phyloP scores from a whole-genome alignment of 2,888 invertebrate species.

The Cryptus viduatorius region DNA sequence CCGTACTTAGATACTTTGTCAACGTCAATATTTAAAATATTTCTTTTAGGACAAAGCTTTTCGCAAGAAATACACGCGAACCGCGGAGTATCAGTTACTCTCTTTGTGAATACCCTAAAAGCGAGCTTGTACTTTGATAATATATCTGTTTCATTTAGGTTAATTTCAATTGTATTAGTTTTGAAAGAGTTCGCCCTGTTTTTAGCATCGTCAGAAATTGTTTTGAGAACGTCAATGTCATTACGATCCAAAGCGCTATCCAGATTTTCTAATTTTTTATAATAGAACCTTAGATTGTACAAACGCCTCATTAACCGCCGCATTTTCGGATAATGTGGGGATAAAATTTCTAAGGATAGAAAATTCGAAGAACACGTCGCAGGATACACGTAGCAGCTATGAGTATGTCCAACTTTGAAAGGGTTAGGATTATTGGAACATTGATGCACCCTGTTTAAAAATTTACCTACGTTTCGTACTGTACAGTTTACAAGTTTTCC shows the following conservation, averaged over 20 bases:
- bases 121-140: constrained; percentile 22
- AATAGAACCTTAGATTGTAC: constrained; percentile 23
- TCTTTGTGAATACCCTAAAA: constrained; percentile 57
- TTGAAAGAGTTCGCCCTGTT: constrained; percentile 41
- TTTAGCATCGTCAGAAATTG: constrained; percentile 40
- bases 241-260: constrained; percentile 2
- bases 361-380: constrained; percentile 47
- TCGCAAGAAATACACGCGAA: constrained; percentile 65
- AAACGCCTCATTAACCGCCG: constrained; percentile 43
- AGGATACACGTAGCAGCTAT: constrained; percentile 38
- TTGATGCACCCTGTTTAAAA: constrained; percentile 19
- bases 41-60: constrained; percentile 61
- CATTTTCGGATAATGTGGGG: constrained; percentile 53
- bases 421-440: constrained; percentile 27
- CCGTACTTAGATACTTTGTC: constrained; percentile 10
- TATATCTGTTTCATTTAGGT: constrained; percentile 59
- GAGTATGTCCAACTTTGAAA: constrained; percentile 50
- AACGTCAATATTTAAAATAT: constrained; percentile 29
- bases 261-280: background rate
- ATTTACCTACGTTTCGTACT: background rate
- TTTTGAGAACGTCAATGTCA: background rate
- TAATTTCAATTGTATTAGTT: constrained; percentile 22
- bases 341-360: constrained; percentile 45
- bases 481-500: background rate
- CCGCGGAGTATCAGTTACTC: constrained; percentile 52